Conservation (phyloP, 1,140 invertebrate genomes). For the Saccostrea echinata region DNA sequence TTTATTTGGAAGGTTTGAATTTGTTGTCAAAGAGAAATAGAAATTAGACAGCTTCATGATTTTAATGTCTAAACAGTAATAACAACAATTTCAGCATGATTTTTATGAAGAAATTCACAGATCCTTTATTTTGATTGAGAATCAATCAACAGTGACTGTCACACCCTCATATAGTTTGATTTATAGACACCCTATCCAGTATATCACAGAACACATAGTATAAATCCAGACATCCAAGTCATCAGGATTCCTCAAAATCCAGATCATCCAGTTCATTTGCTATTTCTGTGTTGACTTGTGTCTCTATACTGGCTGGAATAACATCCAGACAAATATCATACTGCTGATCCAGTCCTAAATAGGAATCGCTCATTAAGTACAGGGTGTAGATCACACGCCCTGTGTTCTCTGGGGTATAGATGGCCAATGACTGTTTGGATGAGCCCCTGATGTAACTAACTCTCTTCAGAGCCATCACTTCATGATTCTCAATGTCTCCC, state of each 20-base stretch:
- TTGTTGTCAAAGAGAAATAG: no score
- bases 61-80: neutral
- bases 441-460: slow-evolving; percentile 76
- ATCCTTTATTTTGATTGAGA: neutral
- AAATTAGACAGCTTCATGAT: no score
- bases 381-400: slow-evolving; percentile 89
- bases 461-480: slow-evolving; percentile 94
- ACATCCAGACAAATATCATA: slow-evolving; percentile 83
- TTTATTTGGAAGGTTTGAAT: no score
- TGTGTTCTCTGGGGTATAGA: slow-evolving; percentile 84
- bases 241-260: slow-evolving; percentile 37
- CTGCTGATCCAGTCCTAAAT: slow-evolving; percentile 97
- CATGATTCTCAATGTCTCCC: slow-evolving; percentile 85
- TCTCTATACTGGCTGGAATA: slow-evolving; percentile 67
- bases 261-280: slow-evolving; percentile 61
- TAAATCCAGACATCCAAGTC: neutral
- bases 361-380: slow-evolving; percentile 95
- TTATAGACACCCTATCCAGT: no score
- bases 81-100: neutral
- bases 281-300: slow-evolving; percentile 74
- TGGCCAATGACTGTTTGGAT: slow-evolving; percentile 82
- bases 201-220: neutral
- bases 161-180: neutral
- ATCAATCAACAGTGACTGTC: neutral
- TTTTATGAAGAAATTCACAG: neutral